A percentile compares a stretch with the other conserved stretches of the same genome.
Evolutionary conservation across 2,113 vertebrate genomes (phyloP).

Genomic region (Corvus hawaiiensis): DNA sequence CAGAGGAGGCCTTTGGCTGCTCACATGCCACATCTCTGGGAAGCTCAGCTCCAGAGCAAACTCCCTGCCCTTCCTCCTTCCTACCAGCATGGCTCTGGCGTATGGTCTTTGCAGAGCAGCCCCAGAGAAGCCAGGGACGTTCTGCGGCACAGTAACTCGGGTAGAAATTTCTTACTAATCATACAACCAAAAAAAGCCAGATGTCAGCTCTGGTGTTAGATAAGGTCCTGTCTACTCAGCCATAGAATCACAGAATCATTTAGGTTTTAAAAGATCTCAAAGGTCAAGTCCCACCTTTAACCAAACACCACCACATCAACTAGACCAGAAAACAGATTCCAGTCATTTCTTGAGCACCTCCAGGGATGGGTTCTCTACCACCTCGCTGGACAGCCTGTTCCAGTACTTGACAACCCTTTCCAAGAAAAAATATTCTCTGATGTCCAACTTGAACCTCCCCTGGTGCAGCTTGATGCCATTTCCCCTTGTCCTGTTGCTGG

Average conservation of each 20-base stretch:
- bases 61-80: background rate
- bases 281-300: background rate
- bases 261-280: background rate
- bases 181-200: background rate
- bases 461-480: background rate
- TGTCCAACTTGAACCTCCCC: background rate
- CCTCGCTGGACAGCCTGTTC: background rate
- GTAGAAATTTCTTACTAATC: background rate
- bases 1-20: background rate
- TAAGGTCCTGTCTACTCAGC: rapidly evolving
- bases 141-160: background rate
- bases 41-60: background rate
- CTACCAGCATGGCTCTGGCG: background rate
- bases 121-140: rapidly evolving
- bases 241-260: background rate
- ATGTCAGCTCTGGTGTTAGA: background rate
- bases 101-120: background rate
- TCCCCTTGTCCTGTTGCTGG: background rate
- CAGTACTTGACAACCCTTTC: background rate
- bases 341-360: rapidly evolving
- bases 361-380: rapidly evolving
- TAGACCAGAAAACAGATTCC: background rate
- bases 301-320: background rate
- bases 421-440: background rate
- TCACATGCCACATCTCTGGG: background rate